A percentile compares a stretch with the other conserved stretches of the same genome.
Conservation (phyloP, 2,113 vertebrate species). For the Ceyx margarethae region DNA sequence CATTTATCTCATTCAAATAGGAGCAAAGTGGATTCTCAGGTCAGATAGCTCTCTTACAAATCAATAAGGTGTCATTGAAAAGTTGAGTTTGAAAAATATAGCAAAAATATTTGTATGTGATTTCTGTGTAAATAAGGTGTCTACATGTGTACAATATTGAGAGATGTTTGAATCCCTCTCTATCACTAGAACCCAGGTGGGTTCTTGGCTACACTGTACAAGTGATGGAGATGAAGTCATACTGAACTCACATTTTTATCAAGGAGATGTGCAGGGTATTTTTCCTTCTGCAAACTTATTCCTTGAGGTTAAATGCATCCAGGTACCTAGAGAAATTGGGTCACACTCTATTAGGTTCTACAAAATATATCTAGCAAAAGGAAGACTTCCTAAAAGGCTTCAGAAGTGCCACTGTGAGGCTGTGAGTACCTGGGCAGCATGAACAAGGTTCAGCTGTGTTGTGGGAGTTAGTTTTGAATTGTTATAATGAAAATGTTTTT, state of each 20-base stretch:
- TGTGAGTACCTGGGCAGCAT: background rate
- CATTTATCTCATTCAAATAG: background rate
- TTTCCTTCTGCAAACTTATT: background rate
- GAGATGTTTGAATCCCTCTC: background rate
- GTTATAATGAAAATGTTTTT: background rate
- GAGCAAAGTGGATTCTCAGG: conserved; percentile 21
- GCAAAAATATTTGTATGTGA: background rate
- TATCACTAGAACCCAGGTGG: background rate
- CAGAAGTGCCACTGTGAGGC: background rate
- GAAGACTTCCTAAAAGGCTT: background rate
- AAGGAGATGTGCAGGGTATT: background rate
- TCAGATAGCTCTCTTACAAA: conserved; percentile 4
- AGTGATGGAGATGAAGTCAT: background rate
- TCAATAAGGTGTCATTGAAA: background rate
- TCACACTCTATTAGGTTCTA: background rate
- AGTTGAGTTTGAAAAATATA: background rate
- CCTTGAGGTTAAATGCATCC: background rate
- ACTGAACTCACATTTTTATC: background rate
- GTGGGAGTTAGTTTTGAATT: background rate
- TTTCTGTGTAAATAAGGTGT: background rate
- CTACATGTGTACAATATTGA: background rate
- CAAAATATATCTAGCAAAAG: background rate
- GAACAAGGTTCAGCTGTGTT: background rate
- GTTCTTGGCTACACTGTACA: background rate
- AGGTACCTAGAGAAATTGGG: background rate